These are phyloP conservation scores for Drosophila nr. medialis DNA, from an alignment of 2,888 invertebrate species.

Conservation along the genomic window DNA sequence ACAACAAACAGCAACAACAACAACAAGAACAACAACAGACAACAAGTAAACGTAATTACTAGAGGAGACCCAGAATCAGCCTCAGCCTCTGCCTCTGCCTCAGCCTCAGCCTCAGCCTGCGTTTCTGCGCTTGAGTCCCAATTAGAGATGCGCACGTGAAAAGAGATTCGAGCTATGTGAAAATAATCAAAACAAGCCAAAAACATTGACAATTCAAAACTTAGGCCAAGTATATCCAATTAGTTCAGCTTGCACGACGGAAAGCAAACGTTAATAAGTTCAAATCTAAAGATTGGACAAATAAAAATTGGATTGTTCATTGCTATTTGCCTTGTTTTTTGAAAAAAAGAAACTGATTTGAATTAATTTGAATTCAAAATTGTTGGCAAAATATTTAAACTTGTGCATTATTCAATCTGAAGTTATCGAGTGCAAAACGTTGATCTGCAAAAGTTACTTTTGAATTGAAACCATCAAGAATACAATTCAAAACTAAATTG, in stretches of 20 bases:
- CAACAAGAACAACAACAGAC: slow-evolving; percentile 47
- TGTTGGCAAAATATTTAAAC: not conserved
- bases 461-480: not conserved
- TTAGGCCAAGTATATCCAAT: not conserved
- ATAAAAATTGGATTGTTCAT: not conserved
- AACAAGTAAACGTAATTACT: slow-evolving; percentile 77
- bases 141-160: not conserved
- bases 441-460: not conserved
- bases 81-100: not conserved
- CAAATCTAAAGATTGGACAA: not conserved
- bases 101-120: slow-evolving; percentile 4
- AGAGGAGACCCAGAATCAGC: slow-evolving; percentile 37
- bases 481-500: not conserved
- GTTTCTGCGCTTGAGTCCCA: not conserved
- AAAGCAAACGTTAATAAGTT: not conserved
- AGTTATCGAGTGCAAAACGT: not conserved
- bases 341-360: too few relatives aligned
- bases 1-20: slow-evolving; percentile 19
- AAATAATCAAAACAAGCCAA: not conserved
- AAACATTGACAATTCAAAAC: not conserved
- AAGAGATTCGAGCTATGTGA: not conserved
- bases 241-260: not conserved
- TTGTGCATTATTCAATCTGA: not conserved
- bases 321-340: too few relatives aligned
- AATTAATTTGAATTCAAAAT: not conserved